Evolutionary conservation across 2,888 invertebrate genomes (phyloP).

Genomic region (Epicampocera succincta): DNA sequence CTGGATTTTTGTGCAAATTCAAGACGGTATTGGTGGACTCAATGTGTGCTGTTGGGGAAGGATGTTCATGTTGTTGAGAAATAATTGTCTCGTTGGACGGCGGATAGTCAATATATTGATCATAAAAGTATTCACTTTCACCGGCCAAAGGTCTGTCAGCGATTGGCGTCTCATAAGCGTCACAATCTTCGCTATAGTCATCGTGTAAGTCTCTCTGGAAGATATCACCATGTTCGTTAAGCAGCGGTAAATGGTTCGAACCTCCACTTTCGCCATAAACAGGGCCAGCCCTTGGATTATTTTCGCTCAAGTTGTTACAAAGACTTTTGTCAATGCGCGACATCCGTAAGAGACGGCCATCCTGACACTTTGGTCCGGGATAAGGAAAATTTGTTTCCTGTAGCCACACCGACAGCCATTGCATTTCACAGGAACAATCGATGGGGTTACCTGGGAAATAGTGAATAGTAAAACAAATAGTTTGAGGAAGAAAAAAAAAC

Average conservation of each 20-base stretch:
- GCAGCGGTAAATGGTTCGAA: slow-evolving; percentile 83
- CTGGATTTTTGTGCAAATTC: slow-evolving; percentile 68
- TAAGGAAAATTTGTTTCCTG: slow-evolving; percentile 86
- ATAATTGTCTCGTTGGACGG: slow-evolving; percentile 78
- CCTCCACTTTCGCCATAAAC: slow-evolving; percentile 53
- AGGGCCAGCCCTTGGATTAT: slow-evolving; percentile 73
- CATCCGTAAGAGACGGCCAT: slow-evolving; percentile 89
- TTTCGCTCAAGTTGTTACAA: slow-evolving; percentile 82
- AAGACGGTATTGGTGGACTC: slow-evolving; percentile 80
- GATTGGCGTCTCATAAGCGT: slow-evolving; percentile 75
- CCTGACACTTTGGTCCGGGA: slow-evolving; percentile 89
- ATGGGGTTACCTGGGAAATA: slow-evolving; percentile 88
- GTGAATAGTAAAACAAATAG: no score
- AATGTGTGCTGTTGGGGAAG: slow-evolving; percentile 34
- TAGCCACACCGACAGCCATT: slow-evolving; percentile 93
- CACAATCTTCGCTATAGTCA: slow-evolving; percentile 82
- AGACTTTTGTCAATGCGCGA: slow-evolving; percentile 87
- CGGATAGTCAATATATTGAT: slow-evolving; percentile 91
- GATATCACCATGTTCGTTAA: slow-evolving; percentile 88
- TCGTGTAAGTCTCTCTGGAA: slow-evolving; percentile 83
- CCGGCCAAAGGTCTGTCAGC: slow-evolving; percentile 86
- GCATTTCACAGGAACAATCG: slow-evolving; percentile 89
- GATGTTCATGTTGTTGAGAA: slow-evolving; percentile 46
- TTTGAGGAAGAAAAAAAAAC: no score
- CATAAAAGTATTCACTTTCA: slow-evolving; percentile 91